These are phyloP conservation scores for Bovichtus variegatus DNA, from an alignment of 2,797 vertebrate genomes.

Conservation along the genomic window DNA sequence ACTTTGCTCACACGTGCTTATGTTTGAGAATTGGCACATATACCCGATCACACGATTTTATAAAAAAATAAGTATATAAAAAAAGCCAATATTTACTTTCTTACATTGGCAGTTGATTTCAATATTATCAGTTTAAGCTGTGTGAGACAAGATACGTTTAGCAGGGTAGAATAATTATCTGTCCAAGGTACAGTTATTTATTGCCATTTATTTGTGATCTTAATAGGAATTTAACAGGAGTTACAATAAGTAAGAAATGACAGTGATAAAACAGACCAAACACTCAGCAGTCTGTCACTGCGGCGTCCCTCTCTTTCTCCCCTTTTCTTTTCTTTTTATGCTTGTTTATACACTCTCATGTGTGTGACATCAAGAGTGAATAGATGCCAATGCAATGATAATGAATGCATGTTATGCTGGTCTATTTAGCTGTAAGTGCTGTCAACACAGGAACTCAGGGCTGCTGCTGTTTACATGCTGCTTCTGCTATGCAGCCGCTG, in stretches of 20 bases:
- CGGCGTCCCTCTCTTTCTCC: background rate
- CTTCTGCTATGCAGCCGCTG: background rate
- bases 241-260: background rate
- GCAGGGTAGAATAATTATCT: background rate
- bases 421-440: background rate
- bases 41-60: background rate
- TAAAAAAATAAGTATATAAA: background rate
- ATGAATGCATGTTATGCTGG: background rate
- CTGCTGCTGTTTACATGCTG: conserved; percentile 4
- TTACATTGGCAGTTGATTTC: background rate
- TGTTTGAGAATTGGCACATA: background rate
- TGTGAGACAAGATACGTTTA: background rate
- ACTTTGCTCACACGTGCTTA: background rate
- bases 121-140: background rate
- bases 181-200: background rate
- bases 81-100: no score
- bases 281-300: background rate
- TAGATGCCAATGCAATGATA: background rate
- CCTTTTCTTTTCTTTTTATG: background rate
- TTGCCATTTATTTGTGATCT: background rate
- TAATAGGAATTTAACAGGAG: background rate
- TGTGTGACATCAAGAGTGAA: background rate
- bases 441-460: background rate
- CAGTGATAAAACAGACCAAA: background rate
- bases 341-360: background rate